These are phyloP conservation scores for Cosmorhoe ocellata DNA, from an alignment of 2,888 invertebrate genomes.

Conservation along the genomic window DNA sequence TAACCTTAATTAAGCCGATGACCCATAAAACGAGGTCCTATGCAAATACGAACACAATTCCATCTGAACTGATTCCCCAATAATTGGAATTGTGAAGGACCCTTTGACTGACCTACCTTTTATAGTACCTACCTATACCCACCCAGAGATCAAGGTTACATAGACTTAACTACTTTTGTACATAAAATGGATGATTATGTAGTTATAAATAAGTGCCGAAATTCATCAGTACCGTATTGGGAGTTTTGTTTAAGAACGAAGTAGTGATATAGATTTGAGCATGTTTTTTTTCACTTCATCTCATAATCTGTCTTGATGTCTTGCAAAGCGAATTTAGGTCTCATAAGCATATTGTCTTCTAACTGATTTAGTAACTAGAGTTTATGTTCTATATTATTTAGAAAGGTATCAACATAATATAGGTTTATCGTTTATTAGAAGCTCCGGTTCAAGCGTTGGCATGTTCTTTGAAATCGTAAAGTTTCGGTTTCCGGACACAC, in stretches of 20 bases:
- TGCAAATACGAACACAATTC: conserved; percentile 22
- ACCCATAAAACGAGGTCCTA: conserved; percentile 16
- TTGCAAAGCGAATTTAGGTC: too few species aligned
- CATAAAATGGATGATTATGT: too few species aligned
- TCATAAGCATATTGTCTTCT: too few species aligned
- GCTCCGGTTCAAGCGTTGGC: conserved; percentile 36
- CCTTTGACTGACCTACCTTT: conserved; percentile 12
- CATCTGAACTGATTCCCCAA: conserved; percentile 12
- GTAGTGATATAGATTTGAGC: too few species aligned
- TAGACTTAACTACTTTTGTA: too few species aligned
- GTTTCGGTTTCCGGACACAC: conserved; percentile 45
- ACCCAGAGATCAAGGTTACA: too few species aligned
- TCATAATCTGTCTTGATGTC: too few species aligned
- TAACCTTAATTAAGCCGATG: conserved; percentile 19
- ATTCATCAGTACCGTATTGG: too few species aligned
- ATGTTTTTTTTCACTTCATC: too few species aligned
- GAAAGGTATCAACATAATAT: conserved; percentile 20
- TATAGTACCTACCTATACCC: neutral
- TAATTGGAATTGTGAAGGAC: conserved; percentile 19
- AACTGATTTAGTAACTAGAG: too few species aligned
- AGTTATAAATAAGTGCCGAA: too few species aligned
- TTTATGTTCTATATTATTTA: conserved; percentile 4
- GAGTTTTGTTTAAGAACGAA: too few species aligned
- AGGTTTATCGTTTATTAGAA: conserved; percentile 68
- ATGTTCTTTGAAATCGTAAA: conserved; percentile 58